These are phyloP conservation scores for Atherinomorus stipes DNA, from an alignment of 2,113 vertebrate species.

Conservation along the genomic window DNA sequence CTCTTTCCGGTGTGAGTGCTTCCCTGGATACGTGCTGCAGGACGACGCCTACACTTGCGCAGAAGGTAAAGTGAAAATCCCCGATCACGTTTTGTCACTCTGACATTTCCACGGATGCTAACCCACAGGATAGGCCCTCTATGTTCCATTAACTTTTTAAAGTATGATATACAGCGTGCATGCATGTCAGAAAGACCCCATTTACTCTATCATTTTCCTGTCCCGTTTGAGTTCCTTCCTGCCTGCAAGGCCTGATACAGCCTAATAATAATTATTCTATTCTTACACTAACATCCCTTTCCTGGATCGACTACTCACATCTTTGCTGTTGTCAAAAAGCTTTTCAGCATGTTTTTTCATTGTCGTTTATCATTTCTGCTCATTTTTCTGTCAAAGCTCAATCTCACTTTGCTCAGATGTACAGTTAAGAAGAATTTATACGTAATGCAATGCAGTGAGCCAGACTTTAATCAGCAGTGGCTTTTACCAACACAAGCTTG, in stretches of 20 bases:
- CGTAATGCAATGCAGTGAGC: slow-evolving; percentile 15
- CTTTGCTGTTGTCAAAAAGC: slow-evolving; percentile 32
- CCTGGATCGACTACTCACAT: slow-evolving; percentile 65
- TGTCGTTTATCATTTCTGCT: neutral
- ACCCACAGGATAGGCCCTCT: neutral
- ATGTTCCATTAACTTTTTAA: slow-evolving; percentile 27
- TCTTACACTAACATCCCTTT: slow-evolving; percentile 72
- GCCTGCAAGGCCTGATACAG: slow-evolving; percentile 67
- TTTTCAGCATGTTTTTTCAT: neutral
- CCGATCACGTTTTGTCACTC: slow-evolving; percentile 8
- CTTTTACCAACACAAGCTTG: slow-evolving; percentile 65
- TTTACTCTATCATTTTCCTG: slow-evolving; percentile 71
- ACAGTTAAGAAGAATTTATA: slow-evolving; percentile 30
- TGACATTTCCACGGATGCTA: slow-evolving; percentile 30
- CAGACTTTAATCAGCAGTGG: slow-evolving; percentile 63
- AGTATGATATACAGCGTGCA: slow-evolving; percentile 33
- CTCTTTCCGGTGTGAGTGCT: slow-evolving; percentile 90
- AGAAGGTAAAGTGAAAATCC: slow-evolving; percentile 80
- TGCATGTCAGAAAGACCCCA: slow-evolving; percentile 43
- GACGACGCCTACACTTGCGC: slow-evolving; percentile 85
- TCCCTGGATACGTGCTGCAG: slow-evolving; percentile 87
- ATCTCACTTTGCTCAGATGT: slow-evolving; percentile 20
- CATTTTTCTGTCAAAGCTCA: neutral
- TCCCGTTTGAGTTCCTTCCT: slow-evolving; percentile 70
- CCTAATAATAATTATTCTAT: slow-evolving; percentile 71